A percentile compares a stretch with the other conserved stretches of the same genome.
Evolutionary conservation across 2,888 invertebrate genomes (phyloP).

Genomic region (Anoplius nigerrimus): DNA sequence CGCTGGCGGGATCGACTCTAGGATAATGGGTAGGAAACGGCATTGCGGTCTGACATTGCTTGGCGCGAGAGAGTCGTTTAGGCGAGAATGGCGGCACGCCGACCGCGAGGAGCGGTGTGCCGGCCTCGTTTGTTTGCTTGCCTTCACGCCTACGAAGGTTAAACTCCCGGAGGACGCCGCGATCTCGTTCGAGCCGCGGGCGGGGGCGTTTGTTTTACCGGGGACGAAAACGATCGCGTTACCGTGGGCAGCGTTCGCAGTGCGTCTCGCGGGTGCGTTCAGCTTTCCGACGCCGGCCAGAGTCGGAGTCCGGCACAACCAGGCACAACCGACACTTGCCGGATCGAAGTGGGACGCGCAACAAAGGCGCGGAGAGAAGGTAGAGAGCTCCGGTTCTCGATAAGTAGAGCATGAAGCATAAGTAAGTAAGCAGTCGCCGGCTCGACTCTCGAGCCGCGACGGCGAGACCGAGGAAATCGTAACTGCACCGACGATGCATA

Average conservation of each 20-base stretch:
- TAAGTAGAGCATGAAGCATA: constrained; percentile 71
- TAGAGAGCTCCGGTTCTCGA: constrained; percentile 62
- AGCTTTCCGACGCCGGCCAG: constrained; percentile 31
- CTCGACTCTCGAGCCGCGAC: neutral
- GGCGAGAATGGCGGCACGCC: no score
- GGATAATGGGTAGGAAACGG: no score
- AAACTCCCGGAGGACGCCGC: neutral
- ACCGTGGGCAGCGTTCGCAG: constrained; percentile 14
- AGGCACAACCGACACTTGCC: constrained; percentile 4
- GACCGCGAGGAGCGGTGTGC: no score
- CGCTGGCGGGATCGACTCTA: no score
- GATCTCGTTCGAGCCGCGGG: constrained; percentile 1
- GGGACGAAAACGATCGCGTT: constrained; percentile 40
- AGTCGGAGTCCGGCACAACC: constrained; percentile 28
- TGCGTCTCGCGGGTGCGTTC: neutral
- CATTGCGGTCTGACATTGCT: no score
- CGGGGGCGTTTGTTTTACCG: constrained; percentile 27
- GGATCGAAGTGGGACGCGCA: constrained; percentile 39
- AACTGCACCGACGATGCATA: neutral
- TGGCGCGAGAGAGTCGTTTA: no score
- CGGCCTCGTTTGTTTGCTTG: neutral
- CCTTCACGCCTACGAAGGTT: constrained; percentile 3
- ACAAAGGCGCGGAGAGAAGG: constrained; percentile 52
- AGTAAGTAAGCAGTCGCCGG: constrained; percentile 41
- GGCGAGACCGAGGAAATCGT: neutral